Conservation (phyloP, 1,140 invertebrate genomes). For the Drosophila chauvacae region DNA sequence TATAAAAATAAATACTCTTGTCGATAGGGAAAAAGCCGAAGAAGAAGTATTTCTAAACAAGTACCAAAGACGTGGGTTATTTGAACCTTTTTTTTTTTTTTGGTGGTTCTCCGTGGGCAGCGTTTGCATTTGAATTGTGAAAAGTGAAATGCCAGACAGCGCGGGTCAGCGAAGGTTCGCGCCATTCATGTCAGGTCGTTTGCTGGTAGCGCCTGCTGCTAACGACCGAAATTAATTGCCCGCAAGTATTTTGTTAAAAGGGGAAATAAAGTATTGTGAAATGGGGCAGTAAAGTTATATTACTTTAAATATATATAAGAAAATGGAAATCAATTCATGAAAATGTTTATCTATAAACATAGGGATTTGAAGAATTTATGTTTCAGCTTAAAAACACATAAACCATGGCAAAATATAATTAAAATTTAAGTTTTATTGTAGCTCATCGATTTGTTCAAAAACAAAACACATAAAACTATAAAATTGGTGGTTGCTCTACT, state of each 20-base stretch:
- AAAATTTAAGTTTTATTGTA: neutral
- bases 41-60: constrained; percentile 53
- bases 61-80: constrained; percentile 24
- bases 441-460: neutral
- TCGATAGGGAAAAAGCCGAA: constrained; percentile 38
- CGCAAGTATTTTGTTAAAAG: constrained; percentile 9
- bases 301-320: neutral
- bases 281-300: neutral
- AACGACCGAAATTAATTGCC: constrained; percentile 37
- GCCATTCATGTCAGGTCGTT: constrained; percentile 21
- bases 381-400: neutral
- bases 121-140: constrained; percentile 20
- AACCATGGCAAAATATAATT: neutral
- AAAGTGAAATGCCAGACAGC: constrained; percentile 6
- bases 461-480: neutral
- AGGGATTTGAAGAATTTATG: no score
- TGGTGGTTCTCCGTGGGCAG: constrained; percentile 23
- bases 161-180: constrained; percentile 11
- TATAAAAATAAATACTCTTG: constrained; percentile 37
- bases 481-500: neutral
- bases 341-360: neutral
- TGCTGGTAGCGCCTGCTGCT: constrained; percentile 5
- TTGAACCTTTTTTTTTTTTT: constrained; percentile 27
- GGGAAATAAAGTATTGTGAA: neutral
- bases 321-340: neutral